Evolutionary conservation across 2,888 invertebrate species (phyloP), one percentile per base, ranked within the genome.

Genomic region (Cheilosia urbana): DNA sequence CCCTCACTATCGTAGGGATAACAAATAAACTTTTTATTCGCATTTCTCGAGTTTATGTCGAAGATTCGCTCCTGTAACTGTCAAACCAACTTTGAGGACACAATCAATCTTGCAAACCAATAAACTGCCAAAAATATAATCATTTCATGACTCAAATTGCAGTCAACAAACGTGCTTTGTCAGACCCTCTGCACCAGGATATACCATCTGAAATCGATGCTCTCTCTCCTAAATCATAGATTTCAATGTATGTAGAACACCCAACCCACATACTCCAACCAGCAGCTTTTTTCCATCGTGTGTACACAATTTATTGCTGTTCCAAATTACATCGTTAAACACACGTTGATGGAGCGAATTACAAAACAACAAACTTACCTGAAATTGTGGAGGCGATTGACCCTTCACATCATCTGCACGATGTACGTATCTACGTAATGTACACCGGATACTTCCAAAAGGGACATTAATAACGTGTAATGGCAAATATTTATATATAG

Each of bases 401-500:
- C 72, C 83, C 63, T 58, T 83, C 68, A 68, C 34, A 49, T 37
- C 51, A 63, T 63, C 42, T 63, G 42, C 11, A 63, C 49, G 24
- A 58, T 34, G 77, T 73, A 69, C 37, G 62, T 78, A 3, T 24
- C 24, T 24, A 73, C 83, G 51, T 40, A 17, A 34, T 9, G 19
- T 55, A 57, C 49, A 19, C 40, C 30, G 19, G 34, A 58, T 51
- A 51, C 66, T 51, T 60, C 58, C 66, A 51, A 69, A 80, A 66
- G 83, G 63, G 58, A 51, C 55, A 80, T 80, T 75, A 69, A 72
- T 73, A 83, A 47, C 4, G 24, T 51, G 51, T 62, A 66, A 79
- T 71, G 80, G 65, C 55, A 65, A 84, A 84, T 65, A 75, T 79
- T 84, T 84, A 84, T 84, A 75, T 83, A 73, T 83, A 83, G 72